Percentiles rank a stretch among this genome's conserved stretches.
These are phyloP conservation scores for Nipponia nippon DNA, from an alignment of 2,113 vertebrate genomes.

Conservation along the genomic window DNA sequence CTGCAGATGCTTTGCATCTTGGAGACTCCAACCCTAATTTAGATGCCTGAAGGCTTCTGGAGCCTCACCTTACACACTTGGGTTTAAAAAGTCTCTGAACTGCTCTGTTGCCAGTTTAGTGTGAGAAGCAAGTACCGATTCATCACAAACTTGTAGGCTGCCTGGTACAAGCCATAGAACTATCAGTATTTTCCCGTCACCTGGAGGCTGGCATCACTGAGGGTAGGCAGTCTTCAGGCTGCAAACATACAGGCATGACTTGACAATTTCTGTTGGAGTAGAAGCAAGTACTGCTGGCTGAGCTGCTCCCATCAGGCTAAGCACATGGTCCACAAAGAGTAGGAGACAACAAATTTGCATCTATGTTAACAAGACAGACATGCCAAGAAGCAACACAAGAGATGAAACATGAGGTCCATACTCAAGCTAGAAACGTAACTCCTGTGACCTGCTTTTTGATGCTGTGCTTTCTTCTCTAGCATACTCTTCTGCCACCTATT, in stretches of 20 bases:
- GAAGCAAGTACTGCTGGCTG: background rate
- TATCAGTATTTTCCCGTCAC: background rate
- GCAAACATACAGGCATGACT: background rate
- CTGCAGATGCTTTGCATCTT: background rate
- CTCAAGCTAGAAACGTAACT: background rate
- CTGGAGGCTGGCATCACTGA: background rate
- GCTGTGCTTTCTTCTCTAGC: background rate
- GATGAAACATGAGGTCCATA: background rate
- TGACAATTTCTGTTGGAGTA: background rate
- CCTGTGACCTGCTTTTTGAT: background rate
- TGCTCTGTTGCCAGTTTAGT: background rate
- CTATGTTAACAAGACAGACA: background rate
- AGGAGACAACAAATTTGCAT: background rate
- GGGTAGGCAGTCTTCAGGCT: background rate
- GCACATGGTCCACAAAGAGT: rapidly evolving
- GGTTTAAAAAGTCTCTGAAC: background rate
- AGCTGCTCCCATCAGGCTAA: background rate
- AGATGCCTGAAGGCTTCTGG: background rate
- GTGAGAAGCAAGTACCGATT: background rate
- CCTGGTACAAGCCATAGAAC: background rate
- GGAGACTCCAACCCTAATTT: background rate
- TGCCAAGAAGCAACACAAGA: background rate
- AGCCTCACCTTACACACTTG: background rate
- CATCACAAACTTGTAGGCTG: background rate
- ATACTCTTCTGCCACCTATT: background rate